Evolutionary conservation across 2,888 invertebrate genomes (phyloP).

Genomic region (Agriotes lineatus): DNA sequence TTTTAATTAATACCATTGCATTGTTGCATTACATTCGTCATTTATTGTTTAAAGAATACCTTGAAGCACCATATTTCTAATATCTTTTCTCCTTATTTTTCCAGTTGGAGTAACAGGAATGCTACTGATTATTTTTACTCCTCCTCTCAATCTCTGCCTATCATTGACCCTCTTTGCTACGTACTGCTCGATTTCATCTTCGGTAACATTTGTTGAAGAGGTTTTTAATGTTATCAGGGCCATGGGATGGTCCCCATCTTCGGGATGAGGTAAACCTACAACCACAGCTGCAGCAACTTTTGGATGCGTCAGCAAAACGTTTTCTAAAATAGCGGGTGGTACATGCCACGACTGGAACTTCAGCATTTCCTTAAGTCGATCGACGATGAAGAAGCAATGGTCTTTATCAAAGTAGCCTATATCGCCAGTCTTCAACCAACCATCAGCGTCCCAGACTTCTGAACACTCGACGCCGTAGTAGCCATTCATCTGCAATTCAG

Average conservation of each 20-base stretch:
- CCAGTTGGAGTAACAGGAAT: constrained; percentile 57
- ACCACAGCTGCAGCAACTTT: constrained; percentile 55
- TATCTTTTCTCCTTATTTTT: constrained; percentile 52
- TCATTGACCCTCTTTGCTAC: constrained; percentile 47
- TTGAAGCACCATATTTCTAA: constrained; percentile 19
- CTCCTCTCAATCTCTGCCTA: constrained; percentile 54
- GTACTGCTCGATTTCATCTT: constrained; percentile 37
- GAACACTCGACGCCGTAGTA: constrained; percentile 67
- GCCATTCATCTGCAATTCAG: constrained; percentile 60
- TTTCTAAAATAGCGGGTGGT: constrained; percentile 58
- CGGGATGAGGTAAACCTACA: constrained; percentile 58
- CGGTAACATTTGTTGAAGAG: background rate
- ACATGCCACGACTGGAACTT: constrained; percentile 69
- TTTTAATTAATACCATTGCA: too few species aligned
- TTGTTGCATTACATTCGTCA: too few species aligned
- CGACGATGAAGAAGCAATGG: constrained; percentile 66
- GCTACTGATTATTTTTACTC: constrained; percentile 53
- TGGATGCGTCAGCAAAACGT: constrained; percentile 57
- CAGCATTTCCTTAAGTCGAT: constrained; percentile 68
- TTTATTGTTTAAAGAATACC: too few species aligned
- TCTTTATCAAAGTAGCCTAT: constrained; percentile 68
- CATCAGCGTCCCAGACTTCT: constrained; percentile 63
- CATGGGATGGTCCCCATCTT: constrained; percentile 59
- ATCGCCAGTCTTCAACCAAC: constrained; percentile 70
- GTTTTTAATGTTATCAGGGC: constrained; percentile 53